phyloP scores from a whole-genome alignment of 2,113 vertebrate genomes.

The Istiophorus platypterus region DNA sequence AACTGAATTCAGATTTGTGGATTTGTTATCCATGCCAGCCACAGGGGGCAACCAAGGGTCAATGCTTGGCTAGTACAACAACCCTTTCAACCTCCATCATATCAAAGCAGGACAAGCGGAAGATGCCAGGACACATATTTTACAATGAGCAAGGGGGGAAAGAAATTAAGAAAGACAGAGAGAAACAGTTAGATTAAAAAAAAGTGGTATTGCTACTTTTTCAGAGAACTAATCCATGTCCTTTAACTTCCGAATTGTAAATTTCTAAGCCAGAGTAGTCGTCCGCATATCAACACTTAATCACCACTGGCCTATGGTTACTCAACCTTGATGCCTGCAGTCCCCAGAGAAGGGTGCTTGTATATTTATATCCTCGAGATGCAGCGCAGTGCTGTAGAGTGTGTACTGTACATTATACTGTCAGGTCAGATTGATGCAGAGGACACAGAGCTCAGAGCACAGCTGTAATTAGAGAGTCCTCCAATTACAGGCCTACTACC shows the following conservation, averaged over 20 bases:
- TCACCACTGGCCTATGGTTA: slow-evolving; percentile 19
- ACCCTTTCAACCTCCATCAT: background rate
- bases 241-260: background rate
- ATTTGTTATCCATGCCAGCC: background rate
- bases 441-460: slow-evolving; percentile 58
- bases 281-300: slow-evolving; percentile 25
- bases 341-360: slow-evolving; percentile 47
- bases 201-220: background rate
- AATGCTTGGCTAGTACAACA: background rate
- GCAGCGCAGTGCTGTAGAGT: slow-evolving; percentile 36
- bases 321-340: slow-evolving; percentile 21
- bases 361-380: slow-evolving; percentile 55
- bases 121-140: background rate
- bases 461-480: slow-evolving; percentile 78
- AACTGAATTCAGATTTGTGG: background rate
- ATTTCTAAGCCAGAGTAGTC: background rate
- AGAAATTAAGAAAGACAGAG: background rate
- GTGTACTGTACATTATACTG: slow-evolving; percentile 30
- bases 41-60: background rate
- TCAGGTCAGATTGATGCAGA: slow-evolving; percentile 52
- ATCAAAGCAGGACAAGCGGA: background rate
- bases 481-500: slow-evolving; percentile 79
- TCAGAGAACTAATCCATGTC: background rate
- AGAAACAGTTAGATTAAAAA: background rate
- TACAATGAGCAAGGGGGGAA: background rate